A percentile compares a stretch with the other conserved stretches of the same genome.
Evolutionary conservation across 2,113 vertebrate genomes (phyloP).

Genomic region (Lanius ludovicianus): DNA sequence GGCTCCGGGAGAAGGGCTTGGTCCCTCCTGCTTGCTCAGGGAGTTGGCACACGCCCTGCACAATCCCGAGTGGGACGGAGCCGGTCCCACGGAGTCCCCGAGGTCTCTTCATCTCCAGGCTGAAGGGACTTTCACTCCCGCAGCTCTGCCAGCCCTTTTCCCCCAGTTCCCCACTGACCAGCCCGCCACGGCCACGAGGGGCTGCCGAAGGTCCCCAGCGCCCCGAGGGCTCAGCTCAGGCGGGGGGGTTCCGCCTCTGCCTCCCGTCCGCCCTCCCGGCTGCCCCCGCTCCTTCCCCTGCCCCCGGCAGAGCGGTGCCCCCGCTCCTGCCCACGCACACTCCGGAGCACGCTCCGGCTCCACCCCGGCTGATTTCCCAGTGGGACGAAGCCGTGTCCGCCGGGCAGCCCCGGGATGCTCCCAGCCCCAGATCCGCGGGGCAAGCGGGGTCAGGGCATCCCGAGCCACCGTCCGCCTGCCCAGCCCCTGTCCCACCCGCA

Average conservation of each 20-base stretch:
- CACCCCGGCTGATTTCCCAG: neutral
- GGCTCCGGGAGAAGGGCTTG: slow-evolving; percentile 24
- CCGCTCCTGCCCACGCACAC: neutral
- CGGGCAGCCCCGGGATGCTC: accelerated
- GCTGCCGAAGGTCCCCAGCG: neutral
- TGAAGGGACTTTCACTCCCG: neutral
- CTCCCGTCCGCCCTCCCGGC: neutral
- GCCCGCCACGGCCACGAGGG: accelerated
- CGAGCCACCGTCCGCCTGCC: accelerated
- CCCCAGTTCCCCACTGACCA: accelerated
- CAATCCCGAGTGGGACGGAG: neutral
- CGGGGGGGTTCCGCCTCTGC: accelerated
- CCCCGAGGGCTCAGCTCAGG: accelerated
- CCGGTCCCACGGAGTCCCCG: neutral
- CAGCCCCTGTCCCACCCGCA: neutral
- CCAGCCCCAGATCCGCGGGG: accelerated
- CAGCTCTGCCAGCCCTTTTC: neutral
- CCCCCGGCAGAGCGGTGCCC: neutral
- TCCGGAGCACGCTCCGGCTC: neutral
- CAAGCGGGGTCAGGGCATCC: accelerated
- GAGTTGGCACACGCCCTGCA: neutral
- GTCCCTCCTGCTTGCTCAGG: slow-evolving; percentile 29
- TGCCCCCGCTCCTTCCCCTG: neutral
- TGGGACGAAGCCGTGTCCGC: accelerated
- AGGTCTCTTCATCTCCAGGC: neutral